A percentile compares a stretch with the other conserved stretches of the same genome.
These are phyloP conservation scores for Tribolium freemani DNA, from an alignment of 2,888 invertebrate genomes.

Conservation along the genomic window DNA sequence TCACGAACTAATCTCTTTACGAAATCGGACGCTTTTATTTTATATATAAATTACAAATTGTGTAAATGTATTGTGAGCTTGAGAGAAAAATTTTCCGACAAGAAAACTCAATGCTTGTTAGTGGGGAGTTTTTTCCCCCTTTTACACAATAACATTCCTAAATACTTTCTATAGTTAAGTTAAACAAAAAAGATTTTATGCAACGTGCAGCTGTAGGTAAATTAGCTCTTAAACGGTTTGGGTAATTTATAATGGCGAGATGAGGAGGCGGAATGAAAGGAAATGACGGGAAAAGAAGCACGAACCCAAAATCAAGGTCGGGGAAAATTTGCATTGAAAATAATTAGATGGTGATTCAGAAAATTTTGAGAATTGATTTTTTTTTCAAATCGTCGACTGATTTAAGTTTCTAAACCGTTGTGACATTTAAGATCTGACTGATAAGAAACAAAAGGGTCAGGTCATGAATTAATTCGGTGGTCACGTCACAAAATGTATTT, in stretches of 20 bases:
- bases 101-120: not conserved
- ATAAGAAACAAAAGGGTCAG: not conserved
- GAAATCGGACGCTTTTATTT: not conserved
- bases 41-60: not conserved
- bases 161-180: not conserved
- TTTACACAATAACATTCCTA: not conserved
- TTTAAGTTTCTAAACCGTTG: not conserved
- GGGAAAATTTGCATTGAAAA: not conserved
- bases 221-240: not conserved
- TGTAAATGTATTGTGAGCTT: not conserved
- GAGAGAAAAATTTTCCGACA: not conserved
- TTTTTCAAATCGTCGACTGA: too few species aligned
- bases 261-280: not conserved
- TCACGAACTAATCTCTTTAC: not conserved
- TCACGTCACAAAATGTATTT: not conserved
- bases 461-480: not conserved
- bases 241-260: not conserved
- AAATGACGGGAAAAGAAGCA: not conserved
- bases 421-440: not conserved
- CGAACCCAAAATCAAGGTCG: not conserved
- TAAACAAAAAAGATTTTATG: not conserved
- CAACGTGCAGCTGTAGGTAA: not conserved
- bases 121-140: not conserved
- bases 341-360: too few species aligned
- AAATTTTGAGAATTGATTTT: too few species aligned